Base-by-base conservation (phyloP, 2,888 invertebrate genomes). In the Dermolepida albohirtum region DNA sequence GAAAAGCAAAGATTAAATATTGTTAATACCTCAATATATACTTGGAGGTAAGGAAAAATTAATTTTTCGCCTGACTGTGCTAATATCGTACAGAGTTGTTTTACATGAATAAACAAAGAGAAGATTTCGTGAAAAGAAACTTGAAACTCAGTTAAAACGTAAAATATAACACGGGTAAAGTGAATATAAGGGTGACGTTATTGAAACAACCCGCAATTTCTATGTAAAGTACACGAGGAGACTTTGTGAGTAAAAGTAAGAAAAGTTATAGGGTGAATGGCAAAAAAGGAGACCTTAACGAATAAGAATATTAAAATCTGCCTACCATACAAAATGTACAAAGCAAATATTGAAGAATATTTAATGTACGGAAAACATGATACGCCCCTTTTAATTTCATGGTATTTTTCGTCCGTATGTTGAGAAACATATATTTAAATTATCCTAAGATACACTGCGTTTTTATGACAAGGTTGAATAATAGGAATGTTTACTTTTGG, bases 161-260 rank as follows among this genome's bases (percentile, higher is more conserved):
- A 5, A 55, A 55, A 43, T 22, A 41, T 41, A 17, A 43, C 43
- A 43, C 8, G 41, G 11, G 12, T 41, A 55, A 55, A 17, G 55
- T 41, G 27, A 55, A 55, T 17, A 55, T 55, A 55, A 55, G 55
- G 55, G 41, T 11, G 55, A 41, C 55, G 22, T 41, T 43, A 43
- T 55, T 43, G 55, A 43, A 55, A 43, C 17, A 55, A 41, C 11
- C 43, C n/a, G 41, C 43, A 55, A 55, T 55, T 55, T 27, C 22
- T 55, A 41, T 55, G 55, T 43, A 55, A 55, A 55, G 43, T 22
- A 22, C 16, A 55, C 43, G 22, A 12, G 34, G 17, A 22, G 55
- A 55, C 34, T 54, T 34, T 10, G n/a, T 41, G 43, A 43, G 41
- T 55, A 43, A 55, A 55, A 43, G 55, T 22, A 55, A 22, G 16